These are phyloP conservation scores for Chionis minor DNA, from an alignment of 2,113 vertebrate genomes.

Conservation along the genomic window DNA sequence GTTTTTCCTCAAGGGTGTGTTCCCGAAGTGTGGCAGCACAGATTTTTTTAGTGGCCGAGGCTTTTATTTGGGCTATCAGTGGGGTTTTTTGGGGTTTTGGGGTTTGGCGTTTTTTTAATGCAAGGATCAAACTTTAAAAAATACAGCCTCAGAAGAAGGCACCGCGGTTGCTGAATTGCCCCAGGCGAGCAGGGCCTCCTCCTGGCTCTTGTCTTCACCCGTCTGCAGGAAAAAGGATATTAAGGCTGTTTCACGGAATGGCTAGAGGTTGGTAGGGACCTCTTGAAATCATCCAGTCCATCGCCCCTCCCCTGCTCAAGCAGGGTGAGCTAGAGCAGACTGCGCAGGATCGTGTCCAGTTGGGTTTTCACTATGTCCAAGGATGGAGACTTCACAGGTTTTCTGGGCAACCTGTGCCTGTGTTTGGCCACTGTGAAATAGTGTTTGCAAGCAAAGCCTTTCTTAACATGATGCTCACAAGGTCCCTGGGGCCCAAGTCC, in stretches of 20 bases:
- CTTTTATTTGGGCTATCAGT: not conserved
- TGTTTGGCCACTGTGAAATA: not conserved
- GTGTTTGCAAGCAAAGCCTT: not conserved
- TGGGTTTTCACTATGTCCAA: not conserved
- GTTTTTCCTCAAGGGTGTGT: rapidly evolving
- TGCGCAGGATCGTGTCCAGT: not conserved
- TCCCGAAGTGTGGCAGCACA: not conserved
- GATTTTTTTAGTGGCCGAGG: not conserved
- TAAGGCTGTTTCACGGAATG: not conserved
- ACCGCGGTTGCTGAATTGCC: not conserved
- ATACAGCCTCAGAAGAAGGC: not conserved
- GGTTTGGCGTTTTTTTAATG: not conserved
- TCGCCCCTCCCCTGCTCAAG: not conserved
- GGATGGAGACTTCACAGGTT: not conserved
- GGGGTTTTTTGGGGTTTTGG: not conserved
- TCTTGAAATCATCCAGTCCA: not conserved
- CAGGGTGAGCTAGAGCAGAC: not conserved
- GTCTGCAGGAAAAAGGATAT: not conserved
- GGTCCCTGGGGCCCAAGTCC: not conserved
- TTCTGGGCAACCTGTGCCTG: not conserved
- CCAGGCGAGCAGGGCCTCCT: not conserved
- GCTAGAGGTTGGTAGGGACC: not conserved
- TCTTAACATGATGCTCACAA: not conserved
- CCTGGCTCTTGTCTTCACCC: not conserved
- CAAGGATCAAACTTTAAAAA: not conserved